These are phyloP conservation scores for Sebastolobus alascanus DNA, from an alignment of 2,797 vertebrate species.

Conservation along the genomic window DNA sequence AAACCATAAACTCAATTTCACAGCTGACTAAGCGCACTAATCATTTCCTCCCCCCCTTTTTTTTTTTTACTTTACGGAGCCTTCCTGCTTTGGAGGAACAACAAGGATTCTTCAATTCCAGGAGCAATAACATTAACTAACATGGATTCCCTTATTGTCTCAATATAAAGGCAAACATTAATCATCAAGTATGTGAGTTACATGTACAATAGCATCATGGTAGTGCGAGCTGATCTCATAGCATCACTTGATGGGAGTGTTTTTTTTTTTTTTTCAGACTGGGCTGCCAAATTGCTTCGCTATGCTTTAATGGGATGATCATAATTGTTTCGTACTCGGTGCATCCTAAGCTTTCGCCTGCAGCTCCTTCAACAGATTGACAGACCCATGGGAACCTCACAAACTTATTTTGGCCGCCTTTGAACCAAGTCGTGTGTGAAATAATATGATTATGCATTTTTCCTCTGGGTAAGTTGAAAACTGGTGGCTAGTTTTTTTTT, in stretches of 20 bases:
- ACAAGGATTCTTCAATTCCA: constrained; percentile 57
- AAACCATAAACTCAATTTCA: constrained; percentile 89
- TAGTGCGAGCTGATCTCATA: constrained; percentile 45
- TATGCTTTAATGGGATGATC: constrained; percentile 84
- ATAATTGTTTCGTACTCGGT: constrained; percentile 82
- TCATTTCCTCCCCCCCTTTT: constrained; percentile 67
- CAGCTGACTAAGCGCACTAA: constrained; percentile 85
- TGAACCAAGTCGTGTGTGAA: constrained; percentile 85
- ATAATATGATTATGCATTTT: constrained; percentile 85
- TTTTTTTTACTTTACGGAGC: constrained; percentile 39
- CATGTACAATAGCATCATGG: constrained; percentile 12
- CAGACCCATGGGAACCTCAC: constrained; percentile 83
- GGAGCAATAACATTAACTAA: constrained; percentile 60
- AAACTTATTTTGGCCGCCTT: constrained; percentile 84
- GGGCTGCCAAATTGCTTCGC: constrained; percentile 81
- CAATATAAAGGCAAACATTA: constrained; percentile 23
- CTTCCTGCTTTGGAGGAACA: constrained; percentile 50
- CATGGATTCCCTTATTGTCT: constrained; percentile 23
- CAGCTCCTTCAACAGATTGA: constrained; percentile 83
- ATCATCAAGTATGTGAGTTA: constrained; percentile 20
- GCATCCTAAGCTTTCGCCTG: constrained; percentile 82
- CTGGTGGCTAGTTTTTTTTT: constrained; percentile 58
- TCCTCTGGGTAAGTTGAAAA: constrained; percentile 81
- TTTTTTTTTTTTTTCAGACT: constrained; percentile 56
- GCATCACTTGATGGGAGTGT: constrained; percentile 61